Conservation (phyloP, 2,888 invertebrate species). For the Scrobipalpa atriplicella region DNA sequence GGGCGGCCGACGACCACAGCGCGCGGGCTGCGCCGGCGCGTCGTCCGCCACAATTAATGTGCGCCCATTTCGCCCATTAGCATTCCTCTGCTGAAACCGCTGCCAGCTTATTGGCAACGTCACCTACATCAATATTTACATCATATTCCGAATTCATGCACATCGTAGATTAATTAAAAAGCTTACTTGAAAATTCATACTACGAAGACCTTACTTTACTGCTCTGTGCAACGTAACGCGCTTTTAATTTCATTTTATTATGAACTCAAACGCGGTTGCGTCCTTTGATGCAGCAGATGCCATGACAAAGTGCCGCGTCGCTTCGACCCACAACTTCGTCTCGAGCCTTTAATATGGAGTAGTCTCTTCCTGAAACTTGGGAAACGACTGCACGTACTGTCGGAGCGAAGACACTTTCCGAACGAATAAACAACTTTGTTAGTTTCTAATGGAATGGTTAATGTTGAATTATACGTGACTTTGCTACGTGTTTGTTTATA, state of each 20-base stretch:
- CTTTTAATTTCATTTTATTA: slow-evolving; percentile 50
- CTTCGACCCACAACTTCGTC: slow-evolving; percentile 57
- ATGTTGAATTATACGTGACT: slow-evolving; percentile 52
- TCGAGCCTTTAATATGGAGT: slow-evolving; percentile 63
- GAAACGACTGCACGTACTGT: slow-evolving; percentile 57
- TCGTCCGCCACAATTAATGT: slow-evolving; percentile 55
- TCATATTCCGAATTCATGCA: slow-evolving; percentile 42
- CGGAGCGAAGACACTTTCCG: slow-evolving; percentile 52
- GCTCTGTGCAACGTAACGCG: slow-evolving; percentile 35
- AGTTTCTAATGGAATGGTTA: slow-evolving; percentile 58
- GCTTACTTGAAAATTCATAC: neutral
- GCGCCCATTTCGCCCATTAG: slow-evolving; percentile 63
- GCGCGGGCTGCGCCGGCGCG: slow-evolving; percentile 38
- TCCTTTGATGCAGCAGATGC: slow-evolving; percentile 60
- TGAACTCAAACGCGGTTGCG: slow-evolving; percentile 47
- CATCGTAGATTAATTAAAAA: slow-evolving; percentile 40
- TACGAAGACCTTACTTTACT: slow-evolving; percentile 23
- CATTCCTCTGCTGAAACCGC: slow-evolving; percentile 58
- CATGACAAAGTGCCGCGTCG: slow-evolving; percentile 57
- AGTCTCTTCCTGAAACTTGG: slow-evolving; percentile 60
- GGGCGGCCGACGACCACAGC: slow-evolving; percentile 42
- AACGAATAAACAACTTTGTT: slow-evolving; percentile 63
- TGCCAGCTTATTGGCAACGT: slow-evolving; percentile 60
- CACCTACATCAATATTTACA: slow-evolving; percentile 62
- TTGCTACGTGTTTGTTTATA: slow-evolving; percentile 36